Evolutionary conservation across 2,888 invertebrate species (phyloP).

Genomic region (Drosophila meridiana): DNA sequence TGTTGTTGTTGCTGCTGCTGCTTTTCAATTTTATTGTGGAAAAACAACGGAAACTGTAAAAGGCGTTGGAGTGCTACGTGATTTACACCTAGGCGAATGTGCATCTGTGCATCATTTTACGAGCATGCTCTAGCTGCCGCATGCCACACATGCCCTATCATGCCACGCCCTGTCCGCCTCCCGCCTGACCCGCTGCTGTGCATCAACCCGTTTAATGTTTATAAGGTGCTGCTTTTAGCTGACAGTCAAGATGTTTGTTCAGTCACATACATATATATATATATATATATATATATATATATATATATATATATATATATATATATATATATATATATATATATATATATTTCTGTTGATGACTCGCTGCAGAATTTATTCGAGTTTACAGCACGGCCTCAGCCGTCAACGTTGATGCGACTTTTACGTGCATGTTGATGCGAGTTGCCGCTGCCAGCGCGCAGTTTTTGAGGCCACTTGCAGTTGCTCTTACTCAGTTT

Average conservation of each 20-base stretch:
- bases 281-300: no score
- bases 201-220: constrained; percentile 68
- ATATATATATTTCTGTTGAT: constrained; percentile 64
- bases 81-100: constrained; percentile 76
- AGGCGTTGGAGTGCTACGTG: constrained; percentile 76
- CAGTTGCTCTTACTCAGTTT: constrained; percentile 1
- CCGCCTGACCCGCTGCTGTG: background rate
- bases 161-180: background rate
- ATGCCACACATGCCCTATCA: constrained; percentile 40
- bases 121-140: constrained; percentile 42
- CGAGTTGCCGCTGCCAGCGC: constrained; percentile 29
- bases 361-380: constrained; percentile 56
- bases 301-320: constrained; percentile 51
- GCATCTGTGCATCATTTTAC: constrained; percentile 66
- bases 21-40: constrained; percentile 77
- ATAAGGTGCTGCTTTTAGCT: constrained; percentile 79
- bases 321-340: constrained; percentile 47
- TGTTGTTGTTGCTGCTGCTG: constrained; percentile 46
- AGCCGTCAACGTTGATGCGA: constrained; percentile 55
- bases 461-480: constrained; percentile 31
- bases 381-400: constrained; percentile 61
- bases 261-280: constrained; percentile 30
- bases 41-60: constrained; percentile 76
- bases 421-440: constrained; percentile 74
- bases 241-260: constrained; percentile 68